A percentile compares a stretch with the other conserved stretches of the same genome.
phyloP scores from a whole-genome alignment of 2,113 vertebrate genomes.

The Tursiops truncatus region DNA sequence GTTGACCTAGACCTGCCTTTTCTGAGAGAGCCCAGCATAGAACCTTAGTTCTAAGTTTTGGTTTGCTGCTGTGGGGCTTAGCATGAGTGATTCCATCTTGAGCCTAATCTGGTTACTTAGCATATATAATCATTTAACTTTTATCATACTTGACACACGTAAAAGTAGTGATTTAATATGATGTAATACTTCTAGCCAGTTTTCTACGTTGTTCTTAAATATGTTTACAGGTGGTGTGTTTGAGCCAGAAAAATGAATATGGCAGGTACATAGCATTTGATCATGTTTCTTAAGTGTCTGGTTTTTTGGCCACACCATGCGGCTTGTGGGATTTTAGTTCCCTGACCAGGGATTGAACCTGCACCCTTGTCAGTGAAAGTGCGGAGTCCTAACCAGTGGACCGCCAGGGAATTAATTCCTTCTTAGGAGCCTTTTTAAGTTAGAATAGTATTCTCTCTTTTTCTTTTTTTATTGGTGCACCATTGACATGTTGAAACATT shows the following conservation, averaged over 20 bases:
- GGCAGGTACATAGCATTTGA: neutral
- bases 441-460: too few species aligned
- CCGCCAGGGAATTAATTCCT: too few species aligned
- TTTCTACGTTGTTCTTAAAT: neutral
- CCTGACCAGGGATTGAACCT: too few species aligned
- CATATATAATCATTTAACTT: neutral
- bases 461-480: neutral
- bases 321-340: too few species aligned
- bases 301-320: neutral
- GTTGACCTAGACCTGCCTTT: neutral
- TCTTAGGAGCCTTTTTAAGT: too few species aligned
- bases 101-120: neutral
- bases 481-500: neutral
- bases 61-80: neutral
- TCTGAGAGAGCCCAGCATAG: neutral
- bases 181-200: neutral
- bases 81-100: neutral
- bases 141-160: neutral
- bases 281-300: neutral
- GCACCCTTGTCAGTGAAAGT: too few species aligned
- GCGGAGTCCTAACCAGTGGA: too few species aligned
- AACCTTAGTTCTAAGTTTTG: neutral
- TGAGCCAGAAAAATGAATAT: neutral
- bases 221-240: neutral
- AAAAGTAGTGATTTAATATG: neutral